Evolutionary conservation across 2,888 invertebrate species (phyloP).

Genomic region (Drosophila leonis): DNA sequence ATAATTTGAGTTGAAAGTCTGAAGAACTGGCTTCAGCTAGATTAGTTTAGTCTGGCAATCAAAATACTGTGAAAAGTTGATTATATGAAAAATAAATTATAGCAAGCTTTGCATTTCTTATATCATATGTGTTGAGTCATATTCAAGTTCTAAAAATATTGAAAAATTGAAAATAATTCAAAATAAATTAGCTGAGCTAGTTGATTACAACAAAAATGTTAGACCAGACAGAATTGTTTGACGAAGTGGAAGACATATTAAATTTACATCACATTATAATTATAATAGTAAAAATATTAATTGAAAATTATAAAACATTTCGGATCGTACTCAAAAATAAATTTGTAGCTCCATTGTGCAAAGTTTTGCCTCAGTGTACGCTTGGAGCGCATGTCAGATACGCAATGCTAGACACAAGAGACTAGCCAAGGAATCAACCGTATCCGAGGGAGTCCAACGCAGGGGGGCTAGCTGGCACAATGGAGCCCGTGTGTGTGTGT

Average conservation of each 20-base stretch:
- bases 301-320: not conserved
- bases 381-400: conserved; percentile 65
- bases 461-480: conserved; percentile 19
- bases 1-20: conserved; percentile 3
- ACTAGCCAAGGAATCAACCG: conserved; percentile 69
- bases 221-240: too few relatives aligned
- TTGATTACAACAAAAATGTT: too few relatives aligned
- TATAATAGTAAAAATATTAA: not conserved
- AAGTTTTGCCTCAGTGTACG: conserved; percentile 24
- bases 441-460: conserved; percentile 51
- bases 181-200: not conserved
- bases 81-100: not conserved
- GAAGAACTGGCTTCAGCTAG: not conserved
- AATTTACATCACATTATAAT: not conserved
- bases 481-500: conserved; percentile 40
- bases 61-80: not conserved
- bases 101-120: not conserved
- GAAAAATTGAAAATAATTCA: not conserved
- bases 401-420: conserved; percentile 76
- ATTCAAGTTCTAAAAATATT: not conserved
- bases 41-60: not conserved
- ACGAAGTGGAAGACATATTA: not conserved
- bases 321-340: not conserved
- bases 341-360: conserved; percentile 5
- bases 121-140: not conserved